These are phyloP conservation scores for Crocidura indochinensis DNA, from an alignment of 2,797 vertebrate species.

Conservation along the genomic window DNA sequence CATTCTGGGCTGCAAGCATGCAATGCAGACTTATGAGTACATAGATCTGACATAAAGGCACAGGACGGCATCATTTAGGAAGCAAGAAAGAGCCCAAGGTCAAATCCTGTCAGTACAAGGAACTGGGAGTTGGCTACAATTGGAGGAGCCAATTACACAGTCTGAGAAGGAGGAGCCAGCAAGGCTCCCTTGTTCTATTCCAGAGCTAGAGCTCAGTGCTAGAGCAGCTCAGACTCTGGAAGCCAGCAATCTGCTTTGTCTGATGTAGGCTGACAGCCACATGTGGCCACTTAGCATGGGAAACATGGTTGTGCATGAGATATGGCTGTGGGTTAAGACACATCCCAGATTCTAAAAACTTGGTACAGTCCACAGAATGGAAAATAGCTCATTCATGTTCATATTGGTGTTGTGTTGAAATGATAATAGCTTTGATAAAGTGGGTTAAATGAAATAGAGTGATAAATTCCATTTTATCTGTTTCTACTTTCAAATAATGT, in stretches of 20 bases:
- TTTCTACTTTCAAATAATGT: constrained; percentile 36
- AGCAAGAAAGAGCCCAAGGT: not conserved
- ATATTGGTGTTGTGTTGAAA: not conserved
- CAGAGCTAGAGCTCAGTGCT: not conserved
- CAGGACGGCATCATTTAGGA: not conserved
- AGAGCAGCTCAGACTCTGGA: not conserved
- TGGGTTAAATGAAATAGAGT: not conserved
- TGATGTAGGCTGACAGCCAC: accelerated
- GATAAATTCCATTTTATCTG: not conserved
- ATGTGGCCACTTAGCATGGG: not conserved
- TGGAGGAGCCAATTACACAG: not conserved
- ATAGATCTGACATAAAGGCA: not conserved
- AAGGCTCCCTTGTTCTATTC: too few species aligned
- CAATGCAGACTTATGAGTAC: not conserved
- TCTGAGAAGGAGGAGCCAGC: not conserved
- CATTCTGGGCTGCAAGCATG: not conserved
- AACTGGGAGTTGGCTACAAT: not conserved
- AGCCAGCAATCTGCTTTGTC: not conserved
- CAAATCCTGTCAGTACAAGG: too few species aligned
- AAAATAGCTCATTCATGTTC: not conserved
- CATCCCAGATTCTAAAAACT: not conserved
- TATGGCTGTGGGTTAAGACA: not conserved
- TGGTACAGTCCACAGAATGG: not conserved
- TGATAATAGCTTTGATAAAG: not conserved
- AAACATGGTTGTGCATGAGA: not conserved